Base-by-base conservation (phyloP, 2,888 invertebrate species). In the Trissonchulus latispiculum region DNA sequence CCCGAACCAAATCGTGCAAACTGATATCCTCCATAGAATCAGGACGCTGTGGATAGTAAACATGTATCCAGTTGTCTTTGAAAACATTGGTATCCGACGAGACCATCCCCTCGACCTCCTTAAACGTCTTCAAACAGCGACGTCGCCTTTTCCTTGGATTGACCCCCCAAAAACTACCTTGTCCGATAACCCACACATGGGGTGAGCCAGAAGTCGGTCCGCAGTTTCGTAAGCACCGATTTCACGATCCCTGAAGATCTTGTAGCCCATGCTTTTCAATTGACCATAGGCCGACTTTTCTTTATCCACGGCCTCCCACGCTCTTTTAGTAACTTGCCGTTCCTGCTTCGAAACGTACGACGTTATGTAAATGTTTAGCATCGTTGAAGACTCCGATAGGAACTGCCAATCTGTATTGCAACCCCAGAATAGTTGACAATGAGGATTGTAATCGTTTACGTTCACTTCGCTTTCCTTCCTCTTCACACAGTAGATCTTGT, bases 401-500 rank as follows among this genome's bases (percentile, higher is more conserved):
- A 28, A 73, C 33, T 73, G 73, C 33, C 70, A 15, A 61, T 73
- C 70, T 70, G 70, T 71, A 36, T 73, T 73, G 1, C 69, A 36
- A 31, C 31, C 32, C 73, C 73, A 73, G 18, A 71, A 15, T 18
- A 23, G 31, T 31, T 70, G 8, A 23, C 70, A 2, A 3, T 1
- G 23, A 8, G 73, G 73, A 32, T 73, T 73, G 48, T 73, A 73
- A n/a, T 73, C 73, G 35, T 73, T 73, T 28, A 73, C 61, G 2
- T 31, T 18, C 8, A 2, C 32, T 70, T 73, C 73, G 2, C 8
- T 33, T 29, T n/a, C 8, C 33, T 28, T 69, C 33, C 69, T 3
- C 29, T 28, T 3, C 8, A 69, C 3, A 69, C n/a, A 32, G 69
- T 69, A 28, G 8, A 69, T 3, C 28, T 69, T 69, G 3, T 69